Conservation (phyloP, 2,888 invertebrate species). For the Ophraella communa region DNA sequence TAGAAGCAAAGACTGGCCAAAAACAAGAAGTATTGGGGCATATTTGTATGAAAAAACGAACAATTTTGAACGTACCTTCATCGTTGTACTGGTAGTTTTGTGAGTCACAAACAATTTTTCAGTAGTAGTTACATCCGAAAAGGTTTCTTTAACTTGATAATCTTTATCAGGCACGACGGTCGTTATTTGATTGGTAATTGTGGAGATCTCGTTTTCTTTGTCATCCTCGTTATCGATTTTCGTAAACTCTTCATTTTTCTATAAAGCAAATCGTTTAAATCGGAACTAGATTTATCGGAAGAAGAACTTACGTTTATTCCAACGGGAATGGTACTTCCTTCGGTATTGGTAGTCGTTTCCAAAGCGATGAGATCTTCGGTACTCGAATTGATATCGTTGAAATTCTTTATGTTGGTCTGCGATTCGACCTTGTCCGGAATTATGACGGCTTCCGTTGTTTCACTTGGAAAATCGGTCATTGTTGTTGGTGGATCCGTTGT, state of each 20-base stretch:
- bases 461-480: no score
- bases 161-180: conserved; percentile 27
- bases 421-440: neutral
- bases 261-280: neutral
- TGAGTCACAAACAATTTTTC: conserved; percentile 49
- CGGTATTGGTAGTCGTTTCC: conserved; percentile 54
- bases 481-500: neutral
- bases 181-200: neutral
- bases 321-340: neutral
- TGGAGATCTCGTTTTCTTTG: conserved; percentile 27
- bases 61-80: no score
- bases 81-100: conserved; percentile 40
- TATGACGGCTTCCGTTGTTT: neutral
- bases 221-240: conserved; percentile 11
- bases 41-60: no score
- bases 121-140: conserved; percentile 51
- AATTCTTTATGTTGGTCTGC: conserved; percentile 28
- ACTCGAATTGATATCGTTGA: conserved; percentile 46
- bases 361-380: conserved; percentile 57
- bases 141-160: conserved; percentile 53
- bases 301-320: neutral
- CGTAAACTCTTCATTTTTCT: neutral
- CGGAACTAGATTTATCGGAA: no score
- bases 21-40: no score
- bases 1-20: no score